Evolutionary conservation across 2,113 vertebrate genomes (phyloP).

Genomic region (Marmota monax): DNA sequence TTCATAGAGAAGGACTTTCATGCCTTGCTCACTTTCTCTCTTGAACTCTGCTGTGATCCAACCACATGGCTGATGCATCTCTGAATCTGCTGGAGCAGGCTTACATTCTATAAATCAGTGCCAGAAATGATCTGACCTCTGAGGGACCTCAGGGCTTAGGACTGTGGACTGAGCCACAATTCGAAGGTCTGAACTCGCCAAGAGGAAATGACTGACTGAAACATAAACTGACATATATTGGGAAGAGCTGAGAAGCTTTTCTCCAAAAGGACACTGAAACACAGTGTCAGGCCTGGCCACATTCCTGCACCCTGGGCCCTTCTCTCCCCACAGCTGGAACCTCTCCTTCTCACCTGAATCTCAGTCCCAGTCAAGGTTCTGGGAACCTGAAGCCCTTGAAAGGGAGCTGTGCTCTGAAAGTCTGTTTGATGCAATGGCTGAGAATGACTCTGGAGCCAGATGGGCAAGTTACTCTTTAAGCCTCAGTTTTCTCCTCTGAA

Average conservation of each 20-base stretch:
- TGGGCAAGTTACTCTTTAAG: background rate
- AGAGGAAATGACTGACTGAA: background rate
- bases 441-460: background rate
- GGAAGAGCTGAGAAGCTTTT: slow-evolving; percentile 17
- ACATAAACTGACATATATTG: background rate
- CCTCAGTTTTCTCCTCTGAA: slow-evolving; percentile 26
- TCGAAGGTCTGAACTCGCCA: slow-evolving; percentile 24
- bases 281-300: background rate
- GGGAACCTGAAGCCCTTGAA: background rate
- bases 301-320: background rate
- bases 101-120: slow-evolving; percentile 13
- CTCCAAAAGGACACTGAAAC: background rate
- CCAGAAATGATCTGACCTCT: slow-evolving; percentile 3
- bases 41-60: background rate
- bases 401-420: background rate
- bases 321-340: background rate
- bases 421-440: background rate
- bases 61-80: background rate
- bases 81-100: background rate
- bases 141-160: background rate
- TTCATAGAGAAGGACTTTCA: background rate
- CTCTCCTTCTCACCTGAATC: background rate
- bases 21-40: background rate
- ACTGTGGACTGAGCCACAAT: background rate
- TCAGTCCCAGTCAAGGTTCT: background rate